phyloP scores from a whole-genome alignment of 2,888 invertebrate species.

The Euphydryas editha region DNA sequence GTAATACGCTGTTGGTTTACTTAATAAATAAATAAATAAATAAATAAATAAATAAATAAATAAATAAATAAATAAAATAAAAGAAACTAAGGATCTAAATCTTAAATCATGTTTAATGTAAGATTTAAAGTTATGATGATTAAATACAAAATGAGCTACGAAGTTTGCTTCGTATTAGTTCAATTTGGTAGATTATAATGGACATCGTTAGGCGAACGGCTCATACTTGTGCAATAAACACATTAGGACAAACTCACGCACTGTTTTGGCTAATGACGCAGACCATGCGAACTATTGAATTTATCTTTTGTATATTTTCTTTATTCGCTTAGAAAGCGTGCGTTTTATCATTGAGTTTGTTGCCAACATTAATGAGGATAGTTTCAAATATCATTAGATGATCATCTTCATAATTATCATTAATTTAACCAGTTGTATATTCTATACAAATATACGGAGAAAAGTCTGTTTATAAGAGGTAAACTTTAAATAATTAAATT shows the following conservation, averaged over 20 bases:
- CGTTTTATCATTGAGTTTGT: neutral
- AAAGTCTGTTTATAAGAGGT: too few species aligned
- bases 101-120: neutral
- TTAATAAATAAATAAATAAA: too few species aligned
- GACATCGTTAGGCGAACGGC: conserved; percentile 43
- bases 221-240: conserved; percentile 50
- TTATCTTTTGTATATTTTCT: conserved; percentile 30
- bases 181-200: conserved; percentile 34
- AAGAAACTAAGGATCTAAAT: neutral
- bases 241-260: conserved; percentile 50
- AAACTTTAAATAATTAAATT: too few species aligned
- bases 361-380: neutral
- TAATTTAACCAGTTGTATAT: neutral
- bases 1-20: too few species aligned
- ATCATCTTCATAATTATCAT: conserved; percentile 1
- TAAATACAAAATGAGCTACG: conserved; percentile 9
- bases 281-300: conserved; percentile 53
- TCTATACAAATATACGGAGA: neutral
- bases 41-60: too few species aligned
- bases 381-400: neutral
- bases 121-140: conserved; percentile 19
- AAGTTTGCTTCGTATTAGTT: conserved; percentile 20
- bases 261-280: conserved; percentile 52
- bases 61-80: too few species aligned
- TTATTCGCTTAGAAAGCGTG: conserved; percentile 8